Evolutionary conservation across 2,888 invertebrate species (phyloP).

Genomic region (Lissonota sp.): DNA sequence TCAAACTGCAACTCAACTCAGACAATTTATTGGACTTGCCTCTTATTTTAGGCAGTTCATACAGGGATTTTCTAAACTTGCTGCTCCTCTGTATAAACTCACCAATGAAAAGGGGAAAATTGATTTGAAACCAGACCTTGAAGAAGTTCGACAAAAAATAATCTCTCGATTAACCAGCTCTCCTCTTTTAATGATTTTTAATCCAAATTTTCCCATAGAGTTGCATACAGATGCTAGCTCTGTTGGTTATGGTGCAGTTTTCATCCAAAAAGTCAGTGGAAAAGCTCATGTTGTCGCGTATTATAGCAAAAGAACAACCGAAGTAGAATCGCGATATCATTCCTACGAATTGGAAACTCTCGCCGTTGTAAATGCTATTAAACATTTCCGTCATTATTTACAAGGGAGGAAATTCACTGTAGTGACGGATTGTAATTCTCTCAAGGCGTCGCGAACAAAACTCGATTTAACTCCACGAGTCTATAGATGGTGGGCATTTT

Average conservation of each 20-base stretch:
- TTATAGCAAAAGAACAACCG: conserved; percentile 39
- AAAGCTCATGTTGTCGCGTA: conserved; percentile 35
- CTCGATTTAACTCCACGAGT: conserved; percentile 29
- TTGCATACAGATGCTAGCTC: conserved; percentile 47
- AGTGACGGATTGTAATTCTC: conserved; percentile 29
- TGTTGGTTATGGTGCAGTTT: conserved; percentile 38
- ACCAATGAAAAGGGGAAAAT: conserved; percentile 50
- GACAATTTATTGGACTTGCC: conserved; percentile 68
- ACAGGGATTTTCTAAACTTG: conserved; percentile 50
- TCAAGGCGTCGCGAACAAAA: conserved; percentile 39
- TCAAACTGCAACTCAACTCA: conserved; percentile 59
- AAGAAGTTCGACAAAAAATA: conserved; percentile 50
- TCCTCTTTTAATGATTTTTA: conserved; percentile 58
- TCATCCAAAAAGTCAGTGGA: conserved; percentile 31
- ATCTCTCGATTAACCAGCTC: conserved; percentile 41
- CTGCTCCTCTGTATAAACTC: conserved; percentile 56
- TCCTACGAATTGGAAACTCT: too few species aligned
- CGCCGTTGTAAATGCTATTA: too few species aligned
- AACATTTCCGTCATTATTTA: conserved; percentile 25
- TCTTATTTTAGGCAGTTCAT: conserved; percentile 68
- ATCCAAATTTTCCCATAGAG: conserved; percentile 36
- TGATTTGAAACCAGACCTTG: conserved; percentile 34
- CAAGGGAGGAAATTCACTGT: conserved; percentile 29
- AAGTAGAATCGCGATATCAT: conserved; percentile 18
- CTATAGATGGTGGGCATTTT: conserved; percentile 49